Percentiles rank a stretch among this genome's conserved stretches.
Conservation (phyloP, 2,113 vertebrate genomes). For the Condylura cristata region DNA sequence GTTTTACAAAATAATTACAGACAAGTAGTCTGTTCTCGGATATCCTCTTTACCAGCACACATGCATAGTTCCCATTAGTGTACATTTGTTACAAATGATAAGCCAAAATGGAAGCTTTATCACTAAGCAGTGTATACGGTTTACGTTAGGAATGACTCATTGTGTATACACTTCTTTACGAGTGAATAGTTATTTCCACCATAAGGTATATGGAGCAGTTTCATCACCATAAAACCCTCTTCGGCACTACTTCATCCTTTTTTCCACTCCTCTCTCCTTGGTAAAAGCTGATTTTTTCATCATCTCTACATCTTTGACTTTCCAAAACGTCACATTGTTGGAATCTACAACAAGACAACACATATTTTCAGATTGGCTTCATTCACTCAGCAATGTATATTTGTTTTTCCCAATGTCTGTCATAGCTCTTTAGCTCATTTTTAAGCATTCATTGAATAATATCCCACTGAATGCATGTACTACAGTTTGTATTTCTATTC, state of each 20-base stretch:
- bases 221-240: not conserved
- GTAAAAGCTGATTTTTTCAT: not conserved
- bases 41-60: not conserved
- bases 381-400: not conserved
- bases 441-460: not conserved
- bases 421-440: not conserved
- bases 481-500: not conserved
- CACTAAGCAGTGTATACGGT: not conserved
- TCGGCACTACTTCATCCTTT: not conserved
- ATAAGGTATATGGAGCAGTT: not conserved
- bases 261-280: rapidly evolving
- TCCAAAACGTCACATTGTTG: not conserved
- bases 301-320: not conserved
- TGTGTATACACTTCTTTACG: not conserved
- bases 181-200: not conserved
- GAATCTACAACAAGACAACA: not conserved
- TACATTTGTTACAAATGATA: not conserved
- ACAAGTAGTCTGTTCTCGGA: too few relatives aligned
- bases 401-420: not conserved
- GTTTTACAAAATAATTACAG: not conserved
- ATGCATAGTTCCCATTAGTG: not conserved
- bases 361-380: not conserved
- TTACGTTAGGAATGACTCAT: not conserved
- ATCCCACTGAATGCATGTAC: not conserved
- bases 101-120: not conserved